Base-by-base conservation (phyloP, 1,140 invertebrate genomes). In the Harlomillsia oculata region DNA sequence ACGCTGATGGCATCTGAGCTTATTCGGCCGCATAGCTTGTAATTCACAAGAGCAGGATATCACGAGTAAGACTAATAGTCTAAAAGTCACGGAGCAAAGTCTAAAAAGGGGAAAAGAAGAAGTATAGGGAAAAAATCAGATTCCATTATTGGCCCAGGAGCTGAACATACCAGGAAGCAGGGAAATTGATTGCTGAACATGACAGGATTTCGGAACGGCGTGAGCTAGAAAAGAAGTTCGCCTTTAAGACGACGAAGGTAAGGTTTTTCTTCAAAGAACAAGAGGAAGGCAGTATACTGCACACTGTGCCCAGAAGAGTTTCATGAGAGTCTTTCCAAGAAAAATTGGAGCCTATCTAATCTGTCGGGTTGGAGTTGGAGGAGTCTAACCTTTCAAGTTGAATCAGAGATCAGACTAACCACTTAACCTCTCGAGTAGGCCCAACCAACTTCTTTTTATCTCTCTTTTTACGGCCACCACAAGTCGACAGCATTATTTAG, bases 401-500 rank as follows among this genome's bases (percentile, higher is more conserved):
- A 60, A 60, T 60, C 58, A 55, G 37, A 54, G 58, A 60, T 60
- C 52, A 60, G 58, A 60, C 58, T 60, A 54, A 60, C 58, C 58
- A 60, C 58, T 60, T 60, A 60, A 60, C 52, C 58, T 55, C 53
- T 57, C 2, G 36, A 57, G 55, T 57, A 48, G 55, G 51, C 55
- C 45, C 34, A 41, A 57, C 55, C 48, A 57, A 45, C 51, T 57
- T 57, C 51, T 56, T 30, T 44, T 36, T 45, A 18, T 56, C 54
- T 56, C 37, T 36, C 44, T n/a, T 30, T 18, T 46, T 43, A 13
- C 5, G 34, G 28, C 20, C 18, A 32, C 16, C 21, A 34, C 13
- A n/a, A n/a, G n/a, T n/a, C n/a, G n/a, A n/a, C n/a, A n/a, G n/a
- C n/a, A n/a, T n/a, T n/a, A n/a, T n/a, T n/a, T n/a, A n/a, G n/a